These are phyloP conservation scores for Anser cygnoides DNA, from an alignment of 2,113 vertebrate species.

Conservation along the genomic window DNA sequence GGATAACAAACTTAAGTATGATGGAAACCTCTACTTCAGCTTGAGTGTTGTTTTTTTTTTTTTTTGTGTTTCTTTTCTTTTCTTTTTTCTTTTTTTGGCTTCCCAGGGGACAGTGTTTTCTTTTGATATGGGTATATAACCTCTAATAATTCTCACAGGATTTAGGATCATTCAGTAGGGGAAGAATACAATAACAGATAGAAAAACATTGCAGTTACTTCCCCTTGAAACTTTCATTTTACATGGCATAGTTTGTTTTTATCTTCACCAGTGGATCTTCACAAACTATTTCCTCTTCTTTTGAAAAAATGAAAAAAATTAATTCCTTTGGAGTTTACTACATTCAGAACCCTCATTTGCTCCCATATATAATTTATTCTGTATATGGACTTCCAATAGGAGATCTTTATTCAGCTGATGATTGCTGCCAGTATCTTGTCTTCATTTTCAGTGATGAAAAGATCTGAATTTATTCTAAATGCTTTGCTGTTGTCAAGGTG, in stretches of 20 bases:
- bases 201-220: background rate
- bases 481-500: slow-evolving; percentile 37
- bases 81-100: background rate
- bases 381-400: background rate
- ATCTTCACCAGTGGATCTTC: background rate
- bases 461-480: slow-evolving; percentile 12
- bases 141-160: background rate
- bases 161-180: background rate
- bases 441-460: slow-evolving; percentile 23
- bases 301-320: background rate
- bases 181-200: background rate
- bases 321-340: background rate
- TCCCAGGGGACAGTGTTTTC: background rate
- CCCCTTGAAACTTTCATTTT: background rate
- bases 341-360: background rate
- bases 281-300: background rate
- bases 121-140: background rate
- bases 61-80: background rate
- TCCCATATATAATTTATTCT: background rate
- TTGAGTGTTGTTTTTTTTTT: background rate
- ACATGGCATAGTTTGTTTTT: background rate
- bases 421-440: background rate
- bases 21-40: background rate
- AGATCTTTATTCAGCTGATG: slow-evolving; percentile 5
- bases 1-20: background rate